Percentiles rank a stretch among this genome's conserved stretches.
Evolutionary conservation across 2,113 vertebrate species (phyloP).

Genomic region (Poecile atricapillus): DNA sequence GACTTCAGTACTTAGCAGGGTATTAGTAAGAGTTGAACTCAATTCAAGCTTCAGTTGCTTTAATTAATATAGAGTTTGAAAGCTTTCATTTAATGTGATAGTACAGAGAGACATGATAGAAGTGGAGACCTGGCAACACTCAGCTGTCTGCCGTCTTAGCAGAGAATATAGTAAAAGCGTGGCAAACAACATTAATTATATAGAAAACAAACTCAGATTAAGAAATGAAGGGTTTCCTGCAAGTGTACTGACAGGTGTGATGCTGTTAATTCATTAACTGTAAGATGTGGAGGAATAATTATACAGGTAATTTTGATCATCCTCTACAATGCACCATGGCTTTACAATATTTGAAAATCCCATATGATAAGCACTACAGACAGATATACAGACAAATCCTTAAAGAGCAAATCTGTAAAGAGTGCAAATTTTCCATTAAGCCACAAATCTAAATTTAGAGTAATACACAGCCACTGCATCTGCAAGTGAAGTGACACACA

Average conservation of each 20-base stretch:
- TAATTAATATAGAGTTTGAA: slow-evolving; percentile 17
- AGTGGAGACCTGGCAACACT: not conserved
- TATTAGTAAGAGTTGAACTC: not conserved
- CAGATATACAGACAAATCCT: not conserved
- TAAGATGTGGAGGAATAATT: not conserved
- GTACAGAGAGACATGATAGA: not conserved
- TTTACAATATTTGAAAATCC: not conserved
- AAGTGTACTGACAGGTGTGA: not conserved
- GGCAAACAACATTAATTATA: not conserved
- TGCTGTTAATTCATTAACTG: not conserved
- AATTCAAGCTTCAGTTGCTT: slow-evolving; percentile 25
- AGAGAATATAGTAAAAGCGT: not conserved
- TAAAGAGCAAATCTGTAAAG: not conserved
- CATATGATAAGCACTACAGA: not conserved
- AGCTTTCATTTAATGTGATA: not conserved
- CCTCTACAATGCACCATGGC: not conserved
- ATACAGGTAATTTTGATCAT: not conserved
- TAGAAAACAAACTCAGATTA: not conserved
- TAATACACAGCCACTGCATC: not conserved
- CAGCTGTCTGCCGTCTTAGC: not conserved
- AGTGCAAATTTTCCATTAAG: not conserved
- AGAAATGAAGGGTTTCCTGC: not conserved
- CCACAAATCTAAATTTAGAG: not conserved
- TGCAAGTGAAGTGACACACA: not conserved
- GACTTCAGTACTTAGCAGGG: slow-evolving; percentile 3